A percentile compares a stretch with the other conserved stretches of the same genome.
Conservation (phyloP, 2,888 invertebrate genomes). For the Lamellibrachia satsuma region DNA sequence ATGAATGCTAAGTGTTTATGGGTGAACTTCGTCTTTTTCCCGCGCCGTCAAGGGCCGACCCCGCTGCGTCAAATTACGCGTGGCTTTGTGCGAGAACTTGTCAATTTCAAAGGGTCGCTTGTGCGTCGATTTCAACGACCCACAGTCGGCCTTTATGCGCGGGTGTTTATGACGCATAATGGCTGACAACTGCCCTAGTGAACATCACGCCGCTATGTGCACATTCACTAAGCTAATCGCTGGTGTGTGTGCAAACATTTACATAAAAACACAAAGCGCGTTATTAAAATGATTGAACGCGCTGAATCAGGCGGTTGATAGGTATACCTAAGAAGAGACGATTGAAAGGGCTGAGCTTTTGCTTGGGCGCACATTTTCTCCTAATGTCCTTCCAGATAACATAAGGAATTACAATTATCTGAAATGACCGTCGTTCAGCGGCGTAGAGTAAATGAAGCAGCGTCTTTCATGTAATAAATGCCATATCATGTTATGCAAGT, state of each 20-base stretch:
- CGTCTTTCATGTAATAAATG: neutral
- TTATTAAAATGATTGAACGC: neutral
- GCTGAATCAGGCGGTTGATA: neutral
- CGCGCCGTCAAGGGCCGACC: neutral
- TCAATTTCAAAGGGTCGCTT: neutral
- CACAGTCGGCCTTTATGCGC: neutral
- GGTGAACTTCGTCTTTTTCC: slow-evolving; percentile 5
- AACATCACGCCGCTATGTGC: neutral
- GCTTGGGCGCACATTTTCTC: neutral
- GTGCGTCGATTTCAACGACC: neutral
- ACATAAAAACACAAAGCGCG: slow-evolving; percentile 6
- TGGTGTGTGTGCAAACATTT: neutral
- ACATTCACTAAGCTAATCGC: neutral
- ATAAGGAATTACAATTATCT: too few relatives aligned
- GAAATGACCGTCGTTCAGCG: neutral
- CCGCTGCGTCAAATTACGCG: neutral
- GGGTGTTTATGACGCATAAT: neutral
- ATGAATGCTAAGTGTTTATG: slow-evolving; percentile 1
- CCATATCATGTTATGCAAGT: neutral
- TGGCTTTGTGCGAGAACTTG: neutral
- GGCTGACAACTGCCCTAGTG: neutral
- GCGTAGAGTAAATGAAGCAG: neutral
- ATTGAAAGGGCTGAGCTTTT: neutral
- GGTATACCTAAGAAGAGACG: neutral
- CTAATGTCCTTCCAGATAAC: neutral